Conservation (phyloP, 2,797 vertebrate genomes). For the Alosa sapidissima region DNA sequence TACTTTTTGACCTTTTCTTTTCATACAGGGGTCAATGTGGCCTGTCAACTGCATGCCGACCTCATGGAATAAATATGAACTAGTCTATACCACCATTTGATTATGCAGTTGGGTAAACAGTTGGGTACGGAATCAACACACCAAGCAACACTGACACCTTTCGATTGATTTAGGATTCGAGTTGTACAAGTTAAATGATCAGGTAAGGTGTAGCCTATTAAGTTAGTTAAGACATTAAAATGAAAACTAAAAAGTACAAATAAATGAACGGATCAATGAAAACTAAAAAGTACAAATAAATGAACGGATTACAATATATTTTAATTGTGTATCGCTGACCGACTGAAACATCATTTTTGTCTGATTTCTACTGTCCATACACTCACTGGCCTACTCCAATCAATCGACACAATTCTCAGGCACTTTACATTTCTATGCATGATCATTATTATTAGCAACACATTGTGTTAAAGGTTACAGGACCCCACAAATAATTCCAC, state of each 20-base stretch:
- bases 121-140: background rate
- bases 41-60: background rate
- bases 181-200: background rate
- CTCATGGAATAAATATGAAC: background rate
- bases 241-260: too few relatives aligned
- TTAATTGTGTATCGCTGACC: background rate
- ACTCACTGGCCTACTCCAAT: background rate
- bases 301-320: background rate
- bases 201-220: background rate
- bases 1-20: background rate
- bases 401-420: background rate
- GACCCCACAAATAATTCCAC: background rate
- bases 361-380: background rate
- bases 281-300: background rate
- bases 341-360: background rate
- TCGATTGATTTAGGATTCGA: background rate
- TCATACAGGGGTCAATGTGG: background rate
- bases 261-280: too few relatives aligned
- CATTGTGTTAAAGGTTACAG: background rate
- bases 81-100: background rate
- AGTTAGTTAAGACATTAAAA: background rate
- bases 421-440: background rate
- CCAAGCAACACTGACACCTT: slow-evolving; percentile 5
- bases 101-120: background rate
- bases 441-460: background rate